These are phyloP conservation scores for Colius striatus DNA, from an alignment of 2,113 vertebrate genomes.

Conservation along the genomic window DNA sequence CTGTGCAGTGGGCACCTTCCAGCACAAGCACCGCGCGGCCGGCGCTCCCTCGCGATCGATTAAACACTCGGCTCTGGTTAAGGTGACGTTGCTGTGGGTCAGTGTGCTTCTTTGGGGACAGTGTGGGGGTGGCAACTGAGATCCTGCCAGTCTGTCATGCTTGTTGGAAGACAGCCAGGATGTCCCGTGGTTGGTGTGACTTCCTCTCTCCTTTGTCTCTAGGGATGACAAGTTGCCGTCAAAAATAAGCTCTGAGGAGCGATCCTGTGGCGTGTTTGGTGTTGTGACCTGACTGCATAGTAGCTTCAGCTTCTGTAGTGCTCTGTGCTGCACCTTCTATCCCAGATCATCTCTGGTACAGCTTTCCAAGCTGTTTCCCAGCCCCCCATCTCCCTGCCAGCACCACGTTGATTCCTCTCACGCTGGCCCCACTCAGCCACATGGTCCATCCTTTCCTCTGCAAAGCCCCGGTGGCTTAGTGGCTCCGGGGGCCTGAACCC, in stretches of 20 bases:
- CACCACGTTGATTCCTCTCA: background rate
- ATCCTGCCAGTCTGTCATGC: background rate
- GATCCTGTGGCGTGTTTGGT: background rate
- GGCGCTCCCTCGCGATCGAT: conserved; percentile 21
- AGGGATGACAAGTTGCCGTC: background rate
- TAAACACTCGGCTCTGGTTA: conserved; percentile 52
- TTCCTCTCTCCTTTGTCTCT: background rate
- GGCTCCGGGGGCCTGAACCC: background rate
- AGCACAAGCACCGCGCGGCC: background rate
- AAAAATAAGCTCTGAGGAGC: background rate
- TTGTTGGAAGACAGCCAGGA: background rate
- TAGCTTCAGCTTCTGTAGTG: background rate
- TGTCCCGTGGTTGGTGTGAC: background rate
- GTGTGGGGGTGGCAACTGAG: background rate
- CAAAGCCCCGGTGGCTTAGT: fast-evolving
- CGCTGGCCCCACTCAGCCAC: background rate
- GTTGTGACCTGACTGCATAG: background rate
- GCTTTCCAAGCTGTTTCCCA: background rate
- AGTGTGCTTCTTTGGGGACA: background rate
- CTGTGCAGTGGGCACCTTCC: background rate
- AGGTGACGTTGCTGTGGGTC: conserved; percentile 4
- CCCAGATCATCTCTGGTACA: background rate
- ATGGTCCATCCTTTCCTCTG: background rate
- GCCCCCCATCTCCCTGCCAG: background rate
- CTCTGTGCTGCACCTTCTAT: background rate